Base-by-base conservation (phyloP, 2,888 invertebrate species). In the Drosophila merina region DNA sequence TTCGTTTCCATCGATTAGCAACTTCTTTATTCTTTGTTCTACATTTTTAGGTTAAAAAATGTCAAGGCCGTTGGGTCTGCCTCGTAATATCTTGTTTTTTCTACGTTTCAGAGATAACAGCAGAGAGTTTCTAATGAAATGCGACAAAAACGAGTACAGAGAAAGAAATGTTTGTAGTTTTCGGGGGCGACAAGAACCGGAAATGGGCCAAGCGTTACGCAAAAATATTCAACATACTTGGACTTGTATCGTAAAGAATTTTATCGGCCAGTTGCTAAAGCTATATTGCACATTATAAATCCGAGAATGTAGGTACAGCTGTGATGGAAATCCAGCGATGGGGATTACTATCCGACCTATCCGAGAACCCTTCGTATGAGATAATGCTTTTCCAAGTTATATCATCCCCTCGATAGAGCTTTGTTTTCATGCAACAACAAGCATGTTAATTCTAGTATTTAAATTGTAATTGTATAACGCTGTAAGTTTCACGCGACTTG, bases 381-480 rank as follows among this genome's bases (percentile, higher is more conserved):
- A 54, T 42, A 26, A 28, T 36, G 10, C 51, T 50, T 20, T 7
- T 6, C 8, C 59, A 44, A 71, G 76, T 78, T 79, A 74, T 79
- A 79, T 79, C 76, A 81, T 76, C 69, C 0, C 31, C 31, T 72
- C 47, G 55, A 48, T 45, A 57, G 68, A n/a, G 28, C 30, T 40
- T n/a, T 4, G 10, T n/a, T 4, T 74, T 76, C 73, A 79, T 79
- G 79, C 69, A 76, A 67, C 66, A 60, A 20, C 56, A 60, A 51
- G 14, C 44, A 62, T 63, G 50, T 75, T 66, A 77, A 64, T 54
- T 82, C 57, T 71, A 76, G 76, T 76, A 76, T 70, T 76, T 76
- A 72, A 79, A 81, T 79, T 81, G 67, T 74, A 72, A 81, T 79
- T 81, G 67, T 74, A 72, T 71, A 82, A 68, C 56, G 55, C 56